Conservation (phyloP, 2,888 invertebrate genomes). For the Chrysotoxum bicinctum region DNA sequence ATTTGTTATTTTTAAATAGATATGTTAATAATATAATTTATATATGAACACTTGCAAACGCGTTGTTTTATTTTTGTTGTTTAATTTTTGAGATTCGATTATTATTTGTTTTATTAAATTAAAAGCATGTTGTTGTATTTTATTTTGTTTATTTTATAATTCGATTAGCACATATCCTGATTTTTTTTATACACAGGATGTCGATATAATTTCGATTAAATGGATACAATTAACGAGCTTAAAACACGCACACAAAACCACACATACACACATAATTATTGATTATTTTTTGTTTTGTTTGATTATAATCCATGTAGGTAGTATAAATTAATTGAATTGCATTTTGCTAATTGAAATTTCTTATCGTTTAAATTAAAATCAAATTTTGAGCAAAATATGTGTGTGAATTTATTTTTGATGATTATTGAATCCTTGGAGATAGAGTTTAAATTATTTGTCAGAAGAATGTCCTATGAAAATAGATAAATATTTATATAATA, state of each 20-base stretch:
- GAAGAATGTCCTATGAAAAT: not conserved
- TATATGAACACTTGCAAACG: constrained; percentile 35
- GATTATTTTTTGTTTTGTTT: not conserved
- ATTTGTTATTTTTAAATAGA: not conserved
- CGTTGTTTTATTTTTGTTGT: not conserved
- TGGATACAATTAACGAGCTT: constrained; percentile 11
- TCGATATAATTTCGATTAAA: constrained; percentile 43
- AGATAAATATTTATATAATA: not conserved
- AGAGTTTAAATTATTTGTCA: constrained; percentile 1
- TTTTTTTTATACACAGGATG: constrained; percentile 26
- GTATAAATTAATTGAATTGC: not conserved
- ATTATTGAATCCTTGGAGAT: not conserved
- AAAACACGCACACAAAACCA: not conserved
- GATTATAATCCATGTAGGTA: not conserved
- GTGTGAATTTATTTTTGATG: not conserved
- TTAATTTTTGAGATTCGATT: constrained; percentile 36
- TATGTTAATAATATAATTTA: constrained; percentile 3
- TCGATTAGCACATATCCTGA: constrained; percentile 40
- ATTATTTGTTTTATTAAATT: constrained; percentile 18
- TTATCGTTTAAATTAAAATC: not conserved
- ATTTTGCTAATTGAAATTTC: not conserved
- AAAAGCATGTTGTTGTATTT: not conserved
- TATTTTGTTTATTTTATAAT: not conserved
- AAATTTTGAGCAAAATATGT: not conserved
- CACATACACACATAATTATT: constrained; percentile 15